Conservation (phyloP, 2,888 invertebrate species). For the Seira sanloemensis region DNA sequence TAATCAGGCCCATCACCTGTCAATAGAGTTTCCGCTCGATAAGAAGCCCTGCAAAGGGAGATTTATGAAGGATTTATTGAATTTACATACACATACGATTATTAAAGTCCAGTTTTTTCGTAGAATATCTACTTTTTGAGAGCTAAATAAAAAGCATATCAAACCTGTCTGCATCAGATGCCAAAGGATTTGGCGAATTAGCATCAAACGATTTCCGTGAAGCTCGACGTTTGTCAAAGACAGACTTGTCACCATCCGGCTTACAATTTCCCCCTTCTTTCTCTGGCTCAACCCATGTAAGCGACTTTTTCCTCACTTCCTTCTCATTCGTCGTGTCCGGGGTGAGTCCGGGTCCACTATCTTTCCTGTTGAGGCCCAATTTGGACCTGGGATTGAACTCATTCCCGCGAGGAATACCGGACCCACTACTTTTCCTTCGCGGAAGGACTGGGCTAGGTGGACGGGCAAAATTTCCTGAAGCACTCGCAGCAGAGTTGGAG, state of each 20-base stretch:
- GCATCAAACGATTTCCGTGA: slow-evolving; percentile 60
- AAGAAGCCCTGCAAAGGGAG: slow-evolving; percentile 18
- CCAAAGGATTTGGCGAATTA: slow-evolving; percentile 31
- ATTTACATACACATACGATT: no score
- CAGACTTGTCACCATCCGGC: slow-evolving; percentile 39
- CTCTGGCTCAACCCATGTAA: slow-evolving; percentile 76
- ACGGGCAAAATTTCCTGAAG: slow-evolving; percentile 56
- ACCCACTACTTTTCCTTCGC: slow-evolving; percentile 69
- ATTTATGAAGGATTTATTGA: background rate
- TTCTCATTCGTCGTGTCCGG: slow-evolving; percentile 54
- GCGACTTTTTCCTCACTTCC: slow-evolving; percentile 75
- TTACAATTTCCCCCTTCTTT: slow-evolving; percentile 51
- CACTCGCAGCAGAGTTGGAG: slow-evolving; percentile 29
- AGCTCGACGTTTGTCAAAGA: slow-evolving; percentile 57
- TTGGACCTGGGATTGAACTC: slow-evolving; percentile 54
- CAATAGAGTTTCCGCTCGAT: slow-evolving; percentile 61
- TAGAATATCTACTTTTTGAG: no score
- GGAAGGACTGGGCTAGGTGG: slow-evolving; percentile 73
- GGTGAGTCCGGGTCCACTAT: slow-evolving; percentile 74
- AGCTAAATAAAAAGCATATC: background rate
- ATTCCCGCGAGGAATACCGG: slow-evolving; percentile 42
- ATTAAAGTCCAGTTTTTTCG: no score
- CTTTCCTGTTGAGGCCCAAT: slow-evolving; percentile 75
- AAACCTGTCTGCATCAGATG: slow-evolving; percentile 49
- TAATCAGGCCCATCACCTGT: slow-evolving; percentile 73